phyloP scores from a whole-genome alignment of 2,888 invertebrate species.

The Autographa gamma region DNA sequence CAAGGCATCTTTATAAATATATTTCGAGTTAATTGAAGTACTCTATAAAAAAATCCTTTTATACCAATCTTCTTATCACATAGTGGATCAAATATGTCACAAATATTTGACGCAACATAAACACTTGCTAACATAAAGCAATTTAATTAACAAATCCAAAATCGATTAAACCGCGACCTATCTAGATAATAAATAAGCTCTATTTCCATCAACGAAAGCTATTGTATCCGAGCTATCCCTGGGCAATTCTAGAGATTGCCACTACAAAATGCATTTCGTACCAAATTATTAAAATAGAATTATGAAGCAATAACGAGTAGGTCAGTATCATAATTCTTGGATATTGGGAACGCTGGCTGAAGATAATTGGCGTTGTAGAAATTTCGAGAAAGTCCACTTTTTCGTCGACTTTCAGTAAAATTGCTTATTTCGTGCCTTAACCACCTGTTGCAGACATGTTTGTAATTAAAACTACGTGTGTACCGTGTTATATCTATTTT shows the following conservation, averaged over 20 bases:
- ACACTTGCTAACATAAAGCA: background rate
- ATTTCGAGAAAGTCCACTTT: conserved; percentile 25
- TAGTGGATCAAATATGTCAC: background rate
- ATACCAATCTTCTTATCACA: background rate
- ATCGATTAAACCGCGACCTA: background rate
- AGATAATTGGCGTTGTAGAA: conserved; percentile 15
- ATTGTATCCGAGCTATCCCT: background rate
- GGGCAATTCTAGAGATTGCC: background rate
- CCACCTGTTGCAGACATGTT: background rate
- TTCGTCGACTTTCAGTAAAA: conserved; percentile 11
- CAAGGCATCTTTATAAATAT: background rate
- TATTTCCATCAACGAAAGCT: background rate
- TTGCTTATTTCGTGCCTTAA: conserved; percentile 8
- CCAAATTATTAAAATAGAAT: conserved; percentile 11
- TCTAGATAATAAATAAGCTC: background rate
- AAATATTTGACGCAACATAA: background rate
- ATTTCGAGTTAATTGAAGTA: background rate
- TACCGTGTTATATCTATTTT: background rate
- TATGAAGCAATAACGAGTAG: conserved; percentile 3
- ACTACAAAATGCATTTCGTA: conserved; percentile 2
- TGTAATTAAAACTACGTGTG: background rate
- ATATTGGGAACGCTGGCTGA: conserved; percentile 14
- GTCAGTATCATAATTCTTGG: conserved; percentile 17
- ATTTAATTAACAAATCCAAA: background rate
- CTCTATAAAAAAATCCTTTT: background rate